Conservation (phyloP, 2,888 invertebrate genomes). For the Drosophila emarginata region DNA sequence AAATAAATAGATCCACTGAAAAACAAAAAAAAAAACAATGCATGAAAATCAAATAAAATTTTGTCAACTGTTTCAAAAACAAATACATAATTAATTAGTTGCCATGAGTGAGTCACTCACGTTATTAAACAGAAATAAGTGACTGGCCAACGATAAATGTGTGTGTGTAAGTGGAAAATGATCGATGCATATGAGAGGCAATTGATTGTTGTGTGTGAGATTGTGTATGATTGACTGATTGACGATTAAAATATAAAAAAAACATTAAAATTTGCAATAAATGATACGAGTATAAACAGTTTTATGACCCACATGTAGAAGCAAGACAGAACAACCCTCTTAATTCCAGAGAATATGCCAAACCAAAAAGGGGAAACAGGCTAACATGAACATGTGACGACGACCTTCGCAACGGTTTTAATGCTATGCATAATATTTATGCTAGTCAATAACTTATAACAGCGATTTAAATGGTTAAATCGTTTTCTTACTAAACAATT, state of each 20-base stretch:
- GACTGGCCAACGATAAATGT: slow-evolving; percentile 36
- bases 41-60: slow-evolving; percentile 33
- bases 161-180: slow-evolving; percentile 38
- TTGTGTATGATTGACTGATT: slow-evolving; percentile 16
- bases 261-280: slow-evolving; percentile 24
- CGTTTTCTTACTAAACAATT: slow-evolving; percentile 1
- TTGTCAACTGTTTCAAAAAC: slow-evolving; percentile 12
- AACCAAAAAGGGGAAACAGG: neutral
- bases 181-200: neutral
- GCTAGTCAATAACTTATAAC: slow-evolving; percentile 12
- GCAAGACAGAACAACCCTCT: slow-evolving; percentile 12
- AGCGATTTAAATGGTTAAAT: neutral
- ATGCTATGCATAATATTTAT: slow-evolving; percentile 7
- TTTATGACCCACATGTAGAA: slow-evolving; percentile 35
- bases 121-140: slow-evolving; percentile 15
- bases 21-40: slow-evolving; percentile 31
- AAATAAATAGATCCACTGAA: neutral
- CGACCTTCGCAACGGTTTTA: neutral
- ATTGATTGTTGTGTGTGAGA: neutral
- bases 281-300: neutral
- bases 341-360: neutral
- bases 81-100: slow-evolving; percentile 56
- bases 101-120: slow-evolving; percentile 46
- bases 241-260: slow-evolving; percentile 29
- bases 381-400: slow-evolving; percentile 1